Evolutionary conservation across 2,797 vertebrate species (phyloP), one percentile per base, ranked within the genome.

Genomic region (Fringilla coelebs): DNA sequence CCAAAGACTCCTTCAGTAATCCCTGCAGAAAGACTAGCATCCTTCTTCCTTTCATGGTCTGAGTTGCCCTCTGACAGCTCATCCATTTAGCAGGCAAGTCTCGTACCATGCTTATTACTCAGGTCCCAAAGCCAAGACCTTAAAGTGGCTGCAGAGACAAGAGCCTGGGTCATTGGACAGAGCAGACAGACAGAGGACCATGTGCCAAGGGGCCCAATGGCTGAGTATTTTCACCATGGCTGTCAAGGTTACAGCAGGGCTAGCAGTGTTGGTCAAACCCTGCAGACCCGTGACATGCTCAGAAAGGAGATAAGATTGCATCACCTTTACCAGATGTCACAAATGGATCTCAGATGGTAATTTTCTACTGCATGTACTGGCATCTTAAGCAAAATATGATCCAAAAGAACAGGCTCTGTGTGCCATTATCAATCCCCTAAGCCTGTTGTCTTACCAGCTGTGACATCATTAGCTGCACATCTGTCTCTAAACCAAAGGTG

Each of bases 381-480:
- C 80, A 89, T 85, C 77, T 89, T 79, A 70, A 93, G 29, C 45
- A 94, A 95, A 94, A 95, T 32, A 41, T 13, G 60, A 93, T 95
- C 77, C 67, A 63, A 79, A 93, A 79, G 55, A 86, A 51, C 73
- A 60, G 74, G 43, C 54, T 94, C 54, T 79, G 24, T 76, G 36
- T 1, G 3, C 51, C 7, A 4, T 43, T 84, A 62, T 84, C 88
- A 91, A 13, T 70, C 58, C 31, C 10, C 74, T 84, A 91, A 93
- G 48, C 71, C 74, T 72, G 67, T 60, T 86, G 51, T 88, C 74
- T 91, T 75, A 93, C 83, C 80, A 94, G 32, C 83, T 78, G 90
- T 88, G 91, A 93, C 73, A 94, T 68, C 88, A 85, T 87, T 91
- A 81, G 65, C 79, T 75, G 54, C 63, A 89, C 90, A 95, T 95